These are phyloP conservation scores for Notothenia rossii DNA, from an alignment of 2,113 vertebrate genomes.

Conservation along the genomic window DNA sequence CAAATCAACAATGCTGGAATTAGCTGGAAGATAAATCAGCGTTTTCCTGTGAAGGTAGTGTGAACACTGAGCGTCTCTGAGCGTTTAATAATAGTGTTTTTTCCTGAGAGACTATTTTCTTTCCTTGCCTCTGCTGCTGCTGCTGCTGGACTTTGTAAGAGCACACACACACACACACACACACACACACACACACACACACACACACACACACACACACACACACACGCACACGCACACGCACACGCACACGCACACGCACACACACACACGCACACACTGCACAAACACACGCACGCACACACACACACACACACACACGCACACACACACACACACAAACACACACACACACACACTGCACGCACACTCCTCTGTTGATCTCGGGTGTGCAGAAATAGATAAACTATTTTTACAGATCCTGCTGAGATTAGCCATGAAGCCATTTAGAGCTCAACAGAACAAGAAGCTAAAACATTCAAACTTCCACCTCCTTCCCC, in stretches of 20 bases:
- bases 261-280: conserved; percentile 29
- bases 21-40: conserved; percentile 24
- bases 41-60: background rate
- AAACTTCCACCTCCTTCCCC: conserved; percentile 27
- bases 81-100: conserved; percentile 50
- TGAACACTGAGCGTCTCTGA: conserved; percentile 6
- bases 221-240: too few species aligned
- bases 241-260: conserved; percentile 5
- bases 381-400: conserved; percentile 68
- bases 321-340: too few species aligned
- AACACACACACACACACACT: conserved; percentile 8
- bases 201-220: too few species aligned
- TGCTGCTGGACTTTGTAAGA: conserved; percentile 26
- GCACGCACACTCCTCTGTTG: conserved; percentile 25
- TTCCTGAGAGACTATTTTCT: conserved; percentile 51
- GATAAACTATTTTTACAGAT: conserved; percentile 81
- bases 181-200: background rate
- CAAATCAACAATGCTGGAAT: conserved; percentile 36
- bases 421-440: conserved; percentile 71
- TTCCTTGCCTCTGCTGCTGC: conserved; percentile 16
- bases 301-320: too few species aligned
- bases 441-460: conserved; percentile 37
- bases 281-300: background rate
- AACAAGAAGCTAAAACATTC: conserved; percentile 41
- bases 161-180: conserved; percentile 27